These are phyloP conservation scores for Enoplosus armatus DNA, from an alignment of 2,797 vertebrate species.

Conservation along the genomic window DNA sequence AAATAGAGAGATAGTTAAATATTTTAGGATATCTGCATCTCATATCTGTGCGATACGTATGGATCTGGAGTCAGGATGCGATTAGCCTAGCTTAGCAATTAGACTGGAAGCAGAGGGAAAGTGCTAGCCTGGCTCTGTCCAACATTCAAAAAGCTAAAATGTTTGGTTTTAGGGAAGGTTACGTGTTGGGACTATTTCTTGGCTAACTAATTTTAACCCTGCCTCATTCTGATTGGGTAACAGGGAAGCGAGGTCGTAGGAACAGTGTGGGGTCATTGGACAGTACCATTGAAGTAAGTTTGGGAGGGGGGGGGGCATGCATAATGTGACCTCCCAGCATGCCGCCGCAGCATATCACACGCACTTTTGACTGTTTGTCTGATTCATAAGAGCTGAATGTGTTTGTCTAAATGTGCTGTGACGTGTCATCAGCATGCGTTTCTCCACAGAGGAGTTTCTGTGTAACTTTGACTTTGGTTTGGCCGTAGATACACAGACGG, in stretches of 20 bases:
- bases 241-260: constrained; percentile 95
- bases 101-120: neutral
- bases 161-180: neutral
- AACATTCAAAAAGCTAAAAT: neutral
- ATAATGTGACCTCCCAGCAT: constrained; percentile 16
- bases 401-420: neutral
- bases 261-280: constrained; percentile 98
- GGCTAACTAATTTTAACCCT: constrained; percentile 63
- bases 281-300: constrained; percentile 98
- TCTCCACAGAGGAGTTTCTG: neutral
- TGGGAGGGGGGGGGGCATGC: constrained; percentile 32
- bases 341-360: neutral
- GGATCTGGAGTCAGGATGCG: neutral
- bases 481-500: neutral
- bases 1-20: neutral
- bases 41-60: neutral
- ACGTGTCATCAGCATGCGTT: no score
- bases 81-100: constrained; percentile 12
- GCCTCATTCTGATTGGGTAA: constrained; percentile 77
- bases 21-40: neutral
- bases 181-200: neutral
- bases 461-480: no score
- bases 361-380: constrained; percentile 8
- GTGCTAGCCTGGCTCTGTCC: neutral
- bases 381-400: neutral